Percentiles rank a stretch among this genome's conserved stretches.
Conservation (phyloP, 2,113 vertebrate genomes). For the Picathartes gymnocephalus region DNA sequence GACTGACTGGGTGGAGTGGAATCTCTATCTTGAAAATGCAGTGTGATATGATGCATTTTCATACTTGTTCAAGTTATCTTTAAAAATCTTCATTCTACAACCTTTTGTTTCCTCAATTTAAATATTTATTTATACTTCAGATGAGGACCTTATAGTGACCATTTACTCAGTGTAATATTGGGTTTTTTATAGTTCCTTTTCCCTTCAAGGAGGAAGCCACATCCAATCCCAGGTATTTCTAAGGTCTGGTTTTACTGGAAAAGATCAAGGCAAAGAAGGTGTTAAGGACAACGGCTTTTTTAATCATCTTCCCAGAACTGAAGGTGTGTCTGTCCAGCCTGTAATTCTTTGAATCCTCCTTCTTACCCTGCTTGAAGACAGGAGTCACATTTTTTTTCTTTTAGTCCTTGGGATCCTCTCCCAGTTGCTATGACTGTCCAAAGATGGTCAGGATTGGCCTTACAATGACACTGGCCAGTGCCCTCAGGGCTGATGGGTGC, state of each 20-base stretch:
- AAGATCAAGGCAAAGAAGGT: background rate
- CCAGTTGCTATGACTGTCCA: rapidly evolving
- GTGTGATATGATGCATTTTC: background rate
- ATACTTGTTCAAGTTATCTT: background rate
- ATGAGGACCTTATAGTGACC: background rate
- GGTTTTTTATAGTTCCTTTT: background rate
- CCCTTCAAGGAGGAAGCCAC: background rate
- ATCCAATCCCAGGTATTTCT: background rate
- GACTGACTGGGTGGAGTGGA: rapidly evolving
- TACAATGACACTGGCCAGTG: background rate
- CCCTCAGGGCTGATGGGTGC: background rate
- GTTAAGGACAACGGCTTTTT: background rate
- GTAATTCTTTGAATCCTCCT: background rate
- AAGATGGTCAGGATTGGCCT: background rate
- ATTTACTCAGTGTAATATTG: background rate
- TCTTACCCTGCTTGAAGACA: background rate
- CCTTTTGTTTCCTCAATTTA: background rate
- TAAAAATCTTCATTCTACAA: background rate
- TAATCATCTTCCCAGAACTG: background rate
- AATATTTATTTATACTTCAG: background rate
- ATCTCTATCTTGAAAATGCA: background rate
- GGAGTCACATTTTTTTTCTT: background rate
- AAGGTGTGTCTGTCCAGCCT: background rate
- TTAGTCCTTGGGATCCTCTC: background rate
- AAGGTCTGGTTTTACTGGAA: background rate